Conservation (phyloP, 2,797 vertebrate genomes). For the Pipistrellus kuhlii region DNA sequence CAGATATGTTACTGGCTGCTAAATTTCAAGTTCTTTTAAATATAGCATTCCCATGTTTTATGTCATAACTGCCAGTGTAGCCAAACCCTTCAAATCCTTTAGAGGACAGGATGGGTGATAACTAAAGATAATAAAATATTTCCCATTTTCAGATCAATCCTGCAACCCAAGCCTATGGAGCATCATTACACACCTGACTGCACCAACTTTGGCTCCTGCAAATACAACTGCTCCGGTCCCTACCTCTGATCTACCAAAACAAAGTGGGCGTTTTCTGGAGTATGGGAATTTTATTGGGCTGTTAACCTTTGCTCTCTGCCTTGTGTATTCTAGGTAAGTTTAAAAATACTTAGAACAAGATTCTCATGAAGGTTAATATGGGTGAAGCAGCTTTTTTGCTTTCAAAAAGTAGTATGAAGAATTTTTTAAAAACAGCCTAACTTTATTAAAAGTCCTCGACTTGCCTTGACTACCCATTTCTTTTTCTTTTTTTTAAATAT, state of each 20-base stretch:
- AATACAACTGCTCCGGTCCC: conserved; percentile 89
- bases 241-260: conserved; percentile 80
- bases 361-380: not conserved
- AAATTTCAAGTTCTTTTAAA: conserved; percentile 10
- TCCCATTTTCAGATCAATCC: conserved; percentile 87
- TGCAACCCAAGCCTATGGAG: conserved; percentile 95
- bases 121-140: not conserved
- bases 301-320: conserved; percentile 92
- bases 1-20: not conserved
- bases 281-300: conserved; percentile 88
- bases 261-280: conserved; percentile 91
- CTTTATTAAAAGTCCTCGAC: not conserved
- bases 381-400: not conserved
- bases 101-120: not conserved
- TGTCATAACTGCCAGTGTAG: not conserved
- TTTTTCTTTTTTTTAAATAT: no score
- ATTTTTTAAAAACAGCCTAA: not conserved
- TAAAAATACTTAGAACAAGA: not conserved
- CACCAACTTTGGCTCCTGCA: conserved; percentile 86
- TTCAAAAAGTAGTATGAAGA: not conserved
- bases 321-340: conserved; percentile 95
- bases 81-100: not conserved
- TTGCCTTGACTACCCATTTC: not conserved
- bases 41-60: not conserved
- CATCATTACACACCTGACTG: conserved; percentile 90